Conservation (phyloP, 2,113 vertebrate species). For the Phalacrocorax pelagicus region DNA sequence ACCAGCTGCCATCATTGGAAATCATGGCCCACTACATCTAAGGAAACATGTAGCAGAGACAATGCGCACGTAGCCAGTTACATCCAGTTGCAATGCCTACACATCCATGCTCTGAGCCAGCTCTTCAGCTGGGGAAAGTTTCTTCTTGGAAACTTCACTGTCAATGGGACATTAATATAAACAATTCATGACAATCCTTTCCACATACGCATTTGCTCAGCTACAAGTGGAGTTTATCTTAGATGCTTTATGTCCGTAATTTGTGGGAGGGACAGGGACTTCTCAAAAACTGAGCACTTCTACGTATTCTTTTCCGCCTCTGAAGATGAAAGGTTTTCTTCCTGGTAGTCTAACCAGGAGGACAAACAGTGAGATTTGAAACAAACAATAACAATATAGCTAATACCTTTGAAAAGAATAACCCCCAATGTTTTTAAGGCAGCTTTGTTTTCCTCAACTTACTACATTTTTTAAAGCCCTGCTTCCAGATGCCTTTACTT, state of each 20-base stretch:
- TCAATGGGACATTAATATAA: neutral
- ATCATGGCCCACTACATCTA: accelerated
- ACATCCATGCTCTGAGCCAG: neutral
- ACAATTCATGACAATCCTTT: neutral
- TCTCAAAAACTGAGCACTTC: neutral
- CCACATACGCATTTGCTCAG: neutral
- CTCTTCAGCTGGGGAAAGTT: neutral
- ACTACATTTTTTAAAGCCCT: neutral
- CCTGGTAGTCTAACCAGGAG: neutral
- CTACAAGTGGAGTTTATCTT: neutral
- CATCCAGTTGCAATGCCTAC: neutral
- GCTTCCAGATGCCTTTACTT: neutral
- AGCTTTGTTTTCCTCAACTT: neutral
- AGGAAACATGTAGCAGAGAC: neutral
- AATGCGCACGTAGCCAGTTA: neutral
- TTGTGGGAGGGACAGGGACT: neutral
- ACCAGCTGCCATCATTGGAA: neutral
- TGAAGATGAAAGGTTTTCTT: neutral
- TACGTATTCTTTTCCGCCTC: neutral
- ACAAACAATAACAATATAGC: neutral
- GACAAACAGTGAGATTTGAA: neutral
- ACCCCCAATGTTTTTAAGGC: neutral
- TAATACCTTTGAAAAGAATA: neutral
- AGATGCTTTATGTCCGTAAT: neutral
- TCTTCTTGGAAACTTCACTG: neutral